Base-by-base conservation (phyloP, 2,888 invertebrate species). In the Drosophila sordidula region DNA sequence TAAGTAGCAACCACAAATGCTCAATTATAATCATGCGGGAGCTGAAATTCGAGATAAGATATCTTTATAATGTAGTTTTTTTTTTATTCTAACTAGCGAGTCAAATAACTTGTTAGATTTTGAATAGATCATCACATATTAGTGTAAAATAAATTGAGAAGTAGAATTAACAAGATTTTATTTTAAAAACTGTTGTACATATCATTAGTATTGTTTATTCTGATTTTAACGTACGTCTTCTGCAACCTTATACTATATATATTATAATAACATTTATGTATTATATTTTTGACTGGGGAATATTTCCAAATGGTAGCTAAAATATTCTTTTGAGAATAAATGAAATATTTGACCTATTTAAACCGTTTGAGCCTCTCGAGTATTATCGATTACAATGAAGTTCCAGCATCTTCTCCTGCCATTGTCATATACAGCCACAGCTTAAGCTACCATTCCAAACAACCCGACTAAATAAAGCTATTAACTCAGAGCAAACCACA, bases 1-100 rank as follows among this genome's bases (percentile, higher is more conserved):
- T 50, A 56, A 46, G 46, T 55, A 14, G 54, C 32, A 61, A 26
- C 56, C 69, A 45, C 68, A 69, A 51, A 45, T 61, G 25, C 1
- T n/a, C 38, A 52, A 39, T 45, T 14, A 55, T 32, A 12, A 14
- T 38, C 26, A 54, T 44, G 26, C 26, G 26, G 34, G 18, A 26
- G 26, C 6, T 11, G 4, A 34, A 32, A 32, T 22, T 9, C 4
- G 6, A 25, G 6, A 32, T 34, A 29, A 4, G 2, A 41, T 18
- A 6, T 39, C 11, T 14, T 9, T 4, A 3, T 4, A 47, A 34
- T 16, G 12, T 9, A n/a, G 18, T n/a, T n/a, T 34, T 0, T 12
- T 12, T 29, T 29, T 29, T 9, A 29, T 29, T 29, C 2, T 0
- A 9, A 29, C 29, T 9, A 9, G 29, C 9, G 3, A 29, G 29